These are phyloP conservation scores for Tachystola acroxantha DNA, from an alignment of 2,888 invertebrate genomes.

Conservation along the genomic window DNA sequence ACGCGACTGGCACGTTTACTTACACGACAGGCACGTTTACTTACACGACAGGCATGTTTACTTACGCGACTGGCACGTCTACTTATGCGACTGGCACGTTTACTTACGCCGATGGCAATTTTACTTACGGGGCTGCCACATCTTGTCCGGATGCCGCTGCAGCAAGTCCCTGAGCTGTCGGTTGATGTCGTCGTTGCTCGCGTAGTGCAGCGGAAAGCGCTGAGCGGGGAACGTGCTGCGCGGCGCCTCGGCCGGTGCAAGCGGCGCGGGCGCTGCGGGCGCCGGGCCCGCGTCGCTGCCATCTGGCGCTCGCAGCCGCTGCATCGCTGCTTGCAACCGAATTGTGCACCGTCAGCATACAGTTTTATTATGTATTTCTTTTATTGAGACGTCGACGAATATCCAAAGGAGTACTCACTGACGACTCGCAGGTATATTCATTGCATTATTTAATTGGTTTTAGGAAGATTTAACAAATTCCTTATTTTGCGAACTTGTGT, in stretches of 20 bases:
- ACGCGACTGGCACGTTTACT: too few species aligned
- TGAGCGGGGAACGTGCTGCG: conserved; percentile 62
- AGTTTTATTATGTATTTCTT: too few species aligned
- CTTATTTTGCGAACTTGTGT: too few species aligned
- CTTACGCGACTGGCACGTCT: too few species aligned
- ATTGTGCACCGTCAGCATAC: neutral
- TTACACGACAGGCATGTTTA: too few species aligned
- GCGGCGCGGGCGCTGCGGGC: conserved; percentile 28
- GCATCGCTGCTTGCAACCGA: conserved; percentile 58
- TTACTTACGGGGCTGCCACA: conserved; percentile 80
- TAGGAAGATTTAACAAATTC: too few species aligned
- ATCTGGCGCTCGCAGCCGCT: conserved; percentile 58
- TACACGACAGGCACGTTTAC: too few species aligned
- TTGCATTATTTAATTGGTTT: too few species aligned
- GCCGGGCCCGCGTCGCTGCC: conserved; percentile 30
- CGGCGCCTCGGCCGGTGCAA: conserved; percentile 42
- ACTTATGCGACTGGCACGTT: too few species aligned
- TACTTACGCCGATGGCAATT: too few species aligned
- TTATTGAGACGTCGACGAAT: neutral
- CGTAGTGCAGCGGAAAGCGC: conserved; percentile 70
- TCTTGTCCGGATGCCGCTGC: conserved; percentile 84
- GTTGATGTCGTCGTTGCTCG: conserved; percentile 75
- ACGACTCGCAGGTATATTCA: too few species aligned
- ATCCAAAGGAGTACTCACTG: neutral
- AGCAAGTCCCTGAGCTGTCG: conserved; percentile 89